These are phyloP conservation scores for Drosophila stalkeri DNA, from an alignment of 2,888 invertebrate species.

Conservation along the genomic window DNA sequence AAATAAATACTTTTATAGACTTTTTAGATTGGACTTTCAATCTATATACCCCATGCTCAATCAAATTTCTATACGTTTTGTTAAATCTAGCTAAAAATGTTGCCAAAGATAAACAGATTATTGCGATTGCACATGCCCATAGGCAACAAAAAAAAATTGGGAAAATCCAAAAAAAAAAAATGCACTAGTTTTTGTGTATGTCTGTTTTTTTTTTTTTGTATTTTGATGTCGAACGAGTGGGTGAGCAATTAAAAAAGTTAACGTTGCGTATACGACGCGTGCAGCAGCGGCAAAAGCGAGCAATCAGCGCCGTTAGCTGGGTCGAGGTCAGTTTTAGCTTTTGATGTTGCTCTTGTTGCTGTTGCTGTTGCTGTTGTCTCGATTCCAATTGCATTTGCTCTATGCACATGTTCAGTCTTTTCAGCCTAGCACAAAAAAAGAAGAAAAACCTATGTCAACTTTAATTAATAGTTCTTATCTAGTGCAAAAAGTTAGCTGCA, in stretches of 20 bases:
- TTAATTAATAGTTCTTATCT: conserved; percentile 53
- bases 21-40: background rate
- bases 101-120: conserved; percentile 7
- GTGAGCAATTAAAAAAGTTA: conserved; percentile 73
- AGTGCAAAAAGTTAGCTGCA: background rate
- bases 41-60: background rate
- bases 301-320: conserved; percentile 47
- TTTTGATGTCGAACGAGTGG: conserved; percentile 21
- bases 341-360: conserved; percentile 13
- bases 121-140: conserved; percentile 5
- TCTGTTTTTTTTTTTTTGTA: conserved; percentile 1
- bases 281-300: conserved; percentile 43
- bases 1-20: background rate
- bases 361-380: conserved; percentile 17
- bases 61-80: too few species aligned
- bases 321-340: conserved; percentile 45
- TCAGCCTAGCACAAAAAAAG: background rate
- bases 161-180: conserved; percentile 27
- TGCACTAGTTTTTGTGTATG: conserved; percentile 1
- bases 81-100: background rate
- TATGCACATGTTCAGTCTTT: conserved; percentile 24
- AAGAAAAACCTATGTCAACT: conserved; percentile 25
- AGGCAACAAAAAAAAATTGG: background rate
- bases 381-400: conserved; percentile 54
- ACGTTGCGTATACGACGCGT: conserved; percentile 72